Conservation (phyloP, 2,113 vertebrate genomes). For the Carassius gibelio region DNA sequence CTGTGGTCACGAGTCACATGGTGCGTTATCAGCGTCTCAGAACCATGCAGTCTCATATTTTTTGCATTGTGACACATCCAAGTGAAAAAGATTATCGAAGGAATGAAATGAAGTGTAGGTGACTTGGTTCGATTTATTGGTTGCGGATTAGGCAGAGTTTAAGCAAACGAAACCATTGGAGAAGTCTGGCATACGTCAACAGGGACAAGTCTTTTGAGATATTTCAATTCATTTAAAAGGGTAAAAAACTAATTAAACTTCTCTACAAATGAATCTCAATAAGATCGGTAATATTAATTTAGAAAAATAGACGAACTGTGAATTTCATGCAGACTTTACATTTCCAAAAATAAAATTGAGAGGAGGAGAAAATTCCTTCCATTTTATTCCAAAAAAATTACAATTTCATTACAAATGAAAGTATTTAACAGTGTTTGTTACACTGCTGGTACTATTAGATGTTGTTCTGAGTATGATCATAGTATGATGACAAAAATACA, state of each 20-base stretch:
- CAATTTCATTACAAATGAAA: neutral
- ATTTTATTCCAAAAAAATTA: neutral
- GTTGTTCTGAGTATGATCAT: no score
- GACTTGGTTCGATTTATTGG: neutral
- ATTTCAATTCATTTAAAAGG: neutral
- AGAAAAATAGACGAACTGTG: neutral
- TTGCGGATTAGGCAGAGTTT: neutral
- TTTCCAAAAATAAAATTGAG: neutral
- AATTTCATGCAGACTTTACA: neutral
- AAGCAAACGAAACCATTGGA: neutral
- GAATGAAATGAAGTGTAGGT: neutral
- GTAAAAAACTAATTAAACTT: neutral
- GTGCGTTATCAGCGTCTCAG: neutral
- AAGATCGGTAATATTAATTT: neutral
- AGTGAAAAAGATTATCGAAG: neutral
- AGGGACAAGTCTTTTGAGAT: neutral
- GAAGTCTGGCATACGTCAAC: neutral
- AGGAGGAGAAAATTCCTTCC: neutral
- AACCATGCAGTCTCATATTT: conserved; percentile 6
- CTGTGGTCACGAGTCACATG: neutral
- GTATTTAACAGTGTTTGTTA: neutral
- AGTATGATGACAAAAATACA: no score
- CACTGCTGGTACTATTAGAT: no score
- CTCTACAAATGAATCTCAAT: neutral
- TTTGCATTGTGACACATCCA: neutral